Conservation (phyloP, 2,888 invertebrate genomes). For the Agonopterix subpropinquella region DNA sequence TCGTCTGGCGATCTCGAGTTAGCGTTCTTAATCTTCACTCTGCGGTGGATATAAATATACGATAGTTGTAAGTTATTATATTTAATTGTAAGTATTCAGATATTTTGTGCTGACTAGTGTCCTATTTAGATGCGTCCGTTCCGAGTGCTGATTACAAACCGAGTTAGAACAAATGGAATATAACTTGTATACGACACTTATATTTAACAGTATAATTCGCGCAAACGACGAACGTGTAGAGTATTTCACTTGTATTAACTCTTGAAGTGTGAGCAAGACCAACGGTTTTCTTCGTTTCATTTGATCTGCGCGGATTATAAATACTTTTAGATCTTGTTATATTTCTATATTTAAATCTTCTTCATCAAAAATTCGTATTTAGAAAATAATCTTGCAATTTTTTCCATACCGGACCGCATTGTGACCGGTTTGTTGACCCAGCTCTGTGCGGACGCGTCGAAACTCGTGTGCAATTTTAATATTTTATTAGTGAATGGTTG, state of each 20-base stretch:
- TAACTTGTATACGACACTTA: background rate
- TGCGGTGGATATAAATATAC: conserved; percentile 71
- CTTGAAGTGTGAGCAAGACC: no score
- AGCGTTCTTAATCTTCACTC: conserved; percentile 46
- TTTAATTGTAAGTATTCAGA: conserved; percentile 57
- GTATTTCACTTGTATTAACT: no score
- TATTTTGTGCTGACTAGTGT: conserved; percentile 41
- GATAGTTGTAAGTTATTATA: conserved; percentile 62
- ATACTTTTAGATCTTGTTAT: no score
- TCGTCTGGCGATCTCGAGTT: conserved; percentile 61
- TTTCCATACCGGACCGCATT: no score
- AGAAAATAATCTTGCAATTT: no score
- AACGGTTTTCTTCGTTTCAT: no score
- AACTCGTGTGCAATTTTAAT: conserved; percentile 62
- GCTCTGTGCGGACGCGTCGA: conserved; percentile 18
- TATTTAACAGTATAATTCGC: no score
- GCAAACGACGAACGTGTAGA: no score
- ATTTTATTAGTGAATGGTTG: conserved; percentile 53
- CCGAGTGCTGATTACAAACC: background rate
- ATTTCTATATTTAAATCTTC: no score
- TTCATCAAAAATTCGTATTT: no score
- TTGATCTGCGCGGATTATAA: no score
- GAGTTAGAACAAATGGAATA: background rate
- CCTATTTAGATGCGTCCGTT: conserved; percentile 1
- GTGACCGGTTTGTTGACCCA: background rate